A percentile compares a stretch with the other conserved stretches of the same genome.
Conservation (phyloP, 2,113 vertebrate species). For the Aegotheles bennettii region DNA sequence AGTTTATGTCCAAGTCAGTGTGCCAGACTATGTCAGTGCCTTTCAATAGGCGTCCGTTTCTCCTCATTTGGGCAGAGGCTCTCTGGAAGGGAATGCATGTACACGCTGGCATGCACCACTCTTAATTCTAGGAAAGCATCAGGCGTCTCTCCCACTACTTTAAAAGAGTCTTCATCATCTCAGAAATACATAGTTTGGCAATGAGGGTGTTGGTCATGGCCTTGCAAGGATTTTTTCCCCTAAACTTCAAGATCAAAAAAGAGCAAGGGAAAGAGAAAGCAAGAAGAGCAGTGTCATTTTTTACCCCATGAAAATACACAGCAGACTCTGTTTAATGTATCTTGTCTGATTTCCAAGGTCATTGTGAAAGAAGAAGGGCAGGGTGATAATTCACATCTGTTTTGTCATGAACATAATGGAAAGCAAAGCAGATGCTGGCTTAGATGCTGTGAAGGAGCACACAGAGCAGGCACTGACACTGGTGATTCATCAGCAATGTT, state of each 20-base stretch:
- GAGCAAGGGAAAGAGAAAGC: background rate
- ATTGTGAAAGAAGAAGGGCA: background rate
- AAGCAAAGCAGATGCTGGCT: background rate
- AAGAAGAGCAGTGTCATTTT: background rate
- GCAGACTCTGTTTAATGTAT: background rate
- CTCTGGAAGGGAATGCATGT: too few relatives aligned
- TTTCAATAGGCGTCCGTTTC: background rate
- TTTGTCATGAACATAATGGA: background rate
- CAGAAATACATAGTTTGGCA: background rate
- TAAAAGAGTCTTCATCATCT: background rate
- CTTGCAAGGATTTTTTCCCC: background rate
- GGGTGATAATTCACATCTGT: background rate
- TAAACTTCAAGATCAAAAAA: background rate
- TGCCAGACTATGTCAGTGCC: background rate
- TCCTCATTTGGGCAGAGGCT: slow-evolving; percentile 46
- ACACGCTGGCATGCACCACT: background rate
- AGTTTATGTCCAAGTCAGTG: slow-evolving; percentile 11
- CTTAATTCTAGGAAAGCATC: background rate
- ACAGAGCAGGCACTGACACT: background rate
- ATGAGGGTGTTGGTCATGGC: background rate
- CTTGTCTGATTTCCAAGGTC: background rate
- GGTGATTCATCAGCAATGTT: background rate
- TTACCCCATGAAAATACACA: background rate
- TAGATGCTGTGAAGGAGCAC: background rate
- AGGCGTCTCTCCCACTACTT: background rate